Percentiles rank a stretch among this genome's conserved stretches.
These are phyloP conservation scores for Huso huso DNA, from an alignment of 2,797 vertebrate species.

Conservation along the genomic window DNA sequence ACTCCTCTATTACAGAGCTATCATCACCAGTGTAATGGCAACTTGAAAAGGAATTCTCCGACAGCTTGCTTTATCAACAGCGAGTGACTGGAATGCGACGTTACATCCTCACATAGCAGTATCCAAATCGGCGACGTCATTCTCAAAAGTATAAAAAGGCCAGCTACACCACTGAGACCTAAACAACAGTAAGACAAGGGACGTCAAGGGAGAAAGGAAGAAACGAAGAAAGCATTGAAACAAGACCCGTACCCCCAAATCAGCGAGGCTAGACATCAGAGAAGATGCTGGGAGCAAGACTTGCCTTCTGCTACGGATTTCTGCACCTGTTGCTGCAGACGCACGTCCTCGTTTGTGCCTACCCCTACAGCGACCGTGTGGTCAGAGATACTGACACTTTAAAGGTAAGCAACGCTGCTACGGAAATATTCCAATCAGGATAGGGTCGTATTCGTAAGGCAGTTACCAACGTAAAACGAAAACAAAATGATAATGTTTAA, in stretches of 20 bases:
- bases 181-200: slow-evolving; percentile 15
- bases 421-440: no score
- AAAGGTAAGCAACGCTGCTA: slow-evolving; percentile 40
- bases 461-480: no score
- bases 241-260: background rate
- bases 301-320: slow-evolving; percentile 30
- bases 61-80: slow-evolving; percentile 52
- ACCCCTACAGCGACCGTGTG: slow-evolving; percentile 14
- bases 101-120: slow-evolving; percentile 54
- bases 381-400: slow-evolving; percentile 39
- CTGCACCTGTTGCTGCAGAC: slow-evolving; percentile 44
- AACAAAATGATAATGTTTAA: no score
- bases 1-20: slow-evolving; percentile 40
- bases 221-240: slow-evolving; percentile 10
- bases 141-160: slow-evolving; percentile 54
- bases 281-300: slow-evolving; percentile 40
- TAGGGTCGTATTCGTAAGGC: no score
- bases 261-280: background rate
- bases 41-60: slow-evolving; percentile 67
- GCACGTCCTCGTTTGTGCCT: slow-evolving; percentile 21
- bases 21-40: slow-evolving; percentile 30
- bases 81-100: slow-evolving; percentile 60
- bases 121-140: slow-evolving; percentile 19
- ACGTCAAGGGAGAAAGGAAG: slow-evolving; percentile 5
- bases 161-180: slow-evolving; percentile 28